Conservation (phyloP, 2,797 vertebrate species). For the Onychomys arenicola region DNA sequence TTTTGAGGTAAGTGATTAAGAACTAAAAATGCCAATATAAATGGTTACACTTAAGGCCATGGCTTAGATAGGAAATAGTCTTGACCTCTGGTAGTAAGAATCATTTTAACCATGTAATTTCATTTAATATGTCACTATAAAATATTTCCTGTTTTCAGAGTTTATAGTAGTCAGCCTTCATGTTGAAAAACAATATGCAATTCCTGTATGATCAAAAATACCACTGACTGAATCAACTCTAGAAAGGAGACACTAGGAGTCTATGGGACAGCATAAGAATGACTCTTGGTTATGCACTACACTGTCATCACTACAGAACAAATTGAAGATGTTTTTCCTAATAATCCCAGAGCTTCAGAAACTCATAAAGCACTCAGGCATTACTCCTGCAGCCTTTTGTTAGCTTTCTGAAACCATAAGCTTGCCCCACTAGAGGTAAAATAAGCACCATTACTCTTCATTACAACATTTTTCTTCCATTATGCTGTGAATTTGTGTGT, state of each 20-base stretch:
- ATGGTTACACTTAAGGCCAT: not conserved
- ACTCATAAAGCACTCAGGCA: slow-evolving; percentile 11
- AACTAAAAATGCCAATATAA: slow-evolving; percentile 10
- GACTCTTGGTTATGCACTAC: slow-evolving; percentile 34
- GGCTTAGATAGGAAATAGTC: slow-evolving; percentile 48
- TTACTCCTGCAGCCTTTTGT: not conserved
- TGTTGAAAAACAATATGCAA: slow-evolving; percentile 55
- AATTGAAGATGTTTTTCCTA: slow-evolving; percentile 21
- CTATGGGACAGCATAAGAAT: not conserved
- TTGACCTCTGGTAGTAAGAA: slow-evolving; percentile 62
- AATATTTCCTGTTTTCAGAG: slow-evolving; percentile 60
- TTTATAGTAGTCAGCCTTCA: not conserved
- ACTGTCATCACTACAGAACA: slow-evolving; percentile 33
- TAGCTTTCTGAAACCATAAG: slow-evolving; percentile 20
- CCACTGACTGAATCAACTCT: slow-evolving; percentile 47
- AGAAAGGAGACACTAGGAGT: slow-evolving; percentile 40
- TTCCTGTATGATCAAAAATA: slow-evolving; percentile 53
- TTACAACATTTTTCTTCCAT: slow-evolving; percentile 6
- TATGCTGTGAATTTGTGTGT: not conserved
- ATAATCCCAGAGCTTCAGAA: slow-evolving; percentile 33
- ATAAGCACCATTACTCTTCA: not conserved
- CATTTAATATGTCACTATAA: slow-evolving; percentile 58
- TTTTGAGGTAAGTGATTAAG: slow-evolving; percentile 34
- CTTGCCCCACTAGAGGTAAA: not conserved
- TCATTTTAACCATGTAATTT: slow-evolving; percentile 36